Percentiles rank a stretch among this genome's conserved stretches.
Conservation (phyloP, 1,140 invertebrate species). For the Ceratosolen fusciceps region DNA sequence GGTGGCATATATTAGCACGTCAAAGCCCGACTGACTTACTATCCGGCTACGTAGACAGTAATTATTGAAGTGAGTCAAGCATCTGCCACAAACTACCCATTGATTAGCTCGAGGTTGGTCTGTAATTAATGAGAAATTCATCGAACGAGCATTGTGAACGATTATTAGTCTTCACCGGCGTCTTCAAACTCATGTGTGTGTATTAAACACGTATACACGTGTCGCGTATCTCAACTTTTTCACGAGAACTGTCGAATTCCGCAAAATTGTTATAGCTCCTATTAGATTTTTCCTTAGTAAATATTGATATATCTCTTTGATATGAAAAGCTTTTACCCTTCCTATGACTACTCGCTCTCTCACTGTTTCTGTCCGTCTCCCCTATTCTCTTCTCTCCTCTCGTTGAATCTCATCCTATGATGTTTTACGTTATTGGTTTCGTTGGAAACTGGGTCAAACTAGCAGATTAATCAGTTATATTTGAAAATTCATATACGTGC, state of each 20-base stretch:
- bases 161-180: not conserved
- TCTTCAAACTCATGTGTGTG: not conserved
- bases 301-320: no score
- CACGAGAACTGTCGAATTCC: no score
- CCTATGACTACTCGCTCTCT: not conserved
- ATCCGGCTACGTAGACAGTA: constrained; percentile 46
- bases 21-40: constrained; percentile 50
- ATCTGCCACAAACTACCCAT: constrained; percentile 61
- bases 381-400: not conserved
- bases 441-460: constrained; percentile 29
- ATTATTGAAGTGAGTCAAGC: constrained; percentile 59
- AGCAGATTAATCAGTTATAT: constrained; percentile 12
- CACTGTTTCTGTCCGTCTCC: no score
- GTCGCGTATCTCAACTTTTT: no score
- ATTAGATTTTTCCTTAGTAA: not conserved
- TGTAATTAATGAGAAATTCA: constrained; percentile 63
- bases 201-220: not conserved
- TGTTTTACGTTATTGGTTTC: not conserved
- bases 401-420: not conserved
- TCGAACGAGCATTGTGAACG: constrained; percentile 9
- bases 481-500: not conserved
- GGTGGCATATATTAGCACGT: constrained; percentile 60
- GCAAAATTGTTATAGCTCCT: not conserved
- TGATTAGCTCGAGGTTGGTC: constrained; percentile 59
- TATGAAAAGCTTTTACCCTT: no score